Conservation (phyloP, 2,888 invertebrate genomes). For the Cantharis rufa region DNA sequence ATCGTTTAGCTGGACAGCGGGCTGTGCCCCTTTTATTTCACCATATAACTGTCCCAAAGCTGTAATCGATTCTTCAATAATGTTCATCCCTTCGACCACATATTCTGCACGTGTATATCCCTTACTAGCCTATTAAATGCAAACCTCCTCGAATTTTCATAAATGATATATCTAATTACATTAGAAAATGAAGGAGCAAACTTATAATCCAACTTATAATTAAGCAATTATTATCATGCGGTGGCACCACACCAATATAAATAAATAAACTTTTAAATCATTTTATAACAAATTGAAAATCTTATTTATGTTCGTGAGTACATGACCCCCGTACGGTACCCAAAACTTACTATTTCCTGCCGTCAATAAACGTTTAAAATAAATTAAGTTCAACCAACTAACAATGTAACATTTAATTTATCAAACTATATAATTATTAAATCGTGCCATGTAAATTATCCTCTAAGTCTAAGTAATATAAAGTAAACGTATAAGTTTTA, state of each 20-base stretch:
- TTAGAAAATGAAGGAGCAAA: neutral
- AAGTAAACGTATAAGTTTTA: neutral
- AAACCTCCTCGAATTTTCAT: conserved; percentile 18
- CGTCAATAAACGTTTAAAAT: neutral
- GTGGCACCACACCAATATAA: neutral
- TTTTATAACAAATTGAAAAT: neutral
- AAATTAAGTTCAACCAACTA: conserved; percentile 3
- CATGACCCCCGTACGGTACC: neutral
- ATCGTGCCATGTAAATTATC: neutral
- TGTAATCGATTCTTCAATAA: conserved; percentile 52
- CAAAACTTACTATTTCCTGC: neutral
- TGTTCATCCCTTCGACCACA: conserved; percentile 41
- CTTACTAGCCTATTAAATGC: conserved; percentile 22
- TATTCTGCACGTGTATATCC: conserved; percentile 30
- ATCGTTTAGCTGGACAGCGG: conserved; percentile 52
- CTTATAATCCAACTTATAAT: neutral
- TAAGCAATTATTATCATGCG: neutral
- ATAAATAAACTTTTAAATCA: neutral
- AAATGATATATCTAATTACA: conserved; percentile 6
- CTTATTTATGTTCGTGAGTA: neutral
- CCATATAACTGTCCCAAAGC: conserved; percentile 50
- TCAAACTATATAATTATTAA: conserved; percentile 3
- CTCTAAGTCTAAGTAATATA: neutral
- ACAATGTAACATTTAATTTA: conserved; percentile 4
- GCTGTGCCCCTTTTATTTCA: conserved; percentile 50